Base-by-base conservation (phyloP, 1,140 invertebrate genomes). In the Heterodera schachtii region DNA sequence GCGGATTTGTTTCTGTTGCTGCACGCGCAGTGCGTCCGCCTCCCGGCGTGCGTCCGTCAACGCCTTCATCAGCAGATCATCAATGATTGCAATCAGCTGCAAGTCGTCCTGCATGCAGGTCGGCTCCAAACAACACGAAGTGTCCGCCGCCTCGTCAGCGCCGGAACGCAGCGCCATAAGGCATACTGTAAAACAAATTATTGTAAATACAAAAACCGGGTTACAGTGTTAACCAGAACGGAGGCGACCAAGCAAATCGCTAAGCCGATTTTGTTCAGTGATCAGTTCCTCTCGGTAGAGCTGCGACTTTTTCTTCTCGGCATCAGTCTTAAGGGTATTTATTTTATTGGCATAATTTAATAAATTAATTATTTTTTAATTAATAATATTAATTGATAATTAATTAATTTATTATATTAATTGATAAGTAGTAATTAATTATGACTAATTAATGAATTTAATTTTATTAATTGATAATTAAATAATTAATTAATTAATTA, bases 1-100 rank as follows among this genome's bases (percentile, higher is more conserved):
- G 52, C 75, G 77, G 31, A 86, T 82, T 79, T 86, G 85, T 46
- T 78, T 79, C 79, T 82, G 78, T 75, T 86, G 83, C 71, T 87
- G 83, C 47, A 87, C 60, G n/a, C 86, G 57, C 46, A 86, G 60
- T 19, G 79, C 66, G 74, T 87, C 85, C 4, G 86, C 86, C 66
- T 87, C 85, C 3, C 19, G 5, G 19, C 85, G 43, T 8, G 85
- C 80, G 16, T 64, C 77, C 60, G 60, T 78, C 19, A 87, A 79
- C 46, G 84, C 86, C 21, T 82, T 43, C 74, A 85, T 79, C 19
- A 86, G 47, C n/a, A 87, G 52, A n/a, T 85, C 66, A 69, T 86
- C 85, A 43, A 86, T 86, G 31, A 74, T 71, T 41, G 81, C 67
- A n/a, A 86, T 80, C 44, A 86, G 31, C 44, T 83, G 41, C 21